A percentile compares a stretch with the other conserved stretches of the same genome.
Conservation (phyloP, 2,888 invertebrate species). For the Ophion obscuratus region DNA sequence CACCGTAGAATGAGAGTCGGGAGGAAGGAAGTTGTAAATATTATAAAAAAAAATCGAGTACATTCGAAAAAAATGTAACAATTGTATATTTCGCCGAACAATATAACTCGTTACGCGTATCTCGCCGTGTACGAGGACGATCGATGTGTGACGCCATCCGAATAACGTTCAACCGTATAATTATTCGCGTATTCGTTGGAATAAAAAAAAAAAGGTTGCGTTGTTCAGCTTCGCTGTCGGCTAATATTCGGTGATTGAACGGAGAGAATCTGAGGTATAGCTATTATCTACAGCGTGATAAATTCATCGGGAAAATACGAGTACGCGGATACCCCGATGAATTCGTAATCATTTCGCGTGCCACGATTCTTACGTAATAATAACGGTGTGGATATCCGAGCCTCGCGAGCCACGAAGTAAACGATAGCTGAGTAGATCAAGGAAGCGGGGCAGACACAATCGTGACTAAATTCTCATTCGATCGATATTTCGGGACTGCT, state of each 20-base stretch:
- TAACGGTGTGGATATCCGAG: neutral
- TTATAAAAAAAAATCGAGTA: conserved; percentile 43
- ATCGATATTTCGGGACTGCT: neutral
- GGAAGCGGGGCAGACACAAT: neutral
- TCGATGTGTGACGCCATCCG: neutral
- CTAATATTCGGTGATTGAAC: neutral
- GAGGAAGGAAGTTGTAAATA: conserved; percentile 25
- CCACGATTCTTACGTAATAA: neutral
- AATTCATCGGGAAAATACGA: conserved; percentile 6
- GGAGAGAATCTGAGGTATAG: neutral
- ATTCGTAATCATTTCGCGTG: conserved; percentile 10
- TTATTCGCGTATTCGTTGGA: conserved; percentile 17
- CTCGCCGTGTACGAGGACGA: conserved; percentile 3
- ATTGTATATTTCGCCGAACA: conserved; percentile 78
- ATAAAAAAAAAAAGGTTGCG: conserved; percentile 32
- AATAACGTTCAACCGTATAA: neutral
- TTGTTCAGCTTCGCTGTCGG: conserved; percentile 12
- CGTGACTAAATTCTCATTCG: neutral
- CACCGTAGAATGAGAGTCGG: conserved; percentile 25
- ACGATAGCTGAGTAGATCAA: neutral
- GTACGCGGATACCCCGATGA: neutral
- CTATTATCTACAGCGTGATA: conserved; percentile 2
- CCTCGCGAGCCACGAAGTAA: neutral
- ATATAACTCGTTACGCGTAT: conserved; percentile 70
- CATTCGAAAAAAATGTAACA: conserved; percentile 78